A percentile compares a stretch with the other conserved stretches of the same genome.
phyloP scores from a whole-genome alignment of 2,113 vertebrate species.

The Neolamprologus falcicula region DNA sequence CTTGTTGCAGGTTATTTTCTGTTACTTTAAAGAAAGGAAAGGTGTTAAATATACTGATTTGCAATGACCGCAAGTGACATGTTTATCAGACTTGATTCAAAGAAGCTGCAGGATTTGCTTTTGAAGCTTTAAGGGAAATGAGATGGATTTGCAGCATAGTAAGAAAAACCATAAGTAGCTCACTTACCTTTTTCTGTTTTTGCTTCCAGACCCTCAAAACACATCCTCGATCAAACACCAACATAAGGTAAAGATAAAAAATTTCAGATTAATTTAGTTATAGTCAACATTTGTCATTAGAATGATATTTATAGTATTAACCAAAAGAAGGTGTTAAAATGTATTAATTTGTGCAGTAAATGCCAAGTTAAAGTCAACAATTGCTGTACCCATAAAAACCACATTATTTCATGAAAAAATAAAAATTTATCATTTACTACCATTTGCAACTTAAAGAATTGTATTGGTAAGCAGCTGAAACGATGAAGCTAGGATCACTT shows the following conservation, averaged over 20 bases:
- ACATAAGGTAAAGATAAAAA: not conserved
- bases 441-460: not conserved
- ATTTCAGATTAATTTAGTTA: not conserved
- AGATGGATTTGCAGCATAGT: not conserved
- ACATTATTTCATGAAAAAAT: not conserved
- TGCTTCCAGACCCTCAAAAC: not conserved
- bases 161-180: not conserved
- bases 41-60: not conserved
- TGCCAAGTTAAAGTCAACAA: not conserved
- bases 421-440: not conserved
- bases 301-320: not conserved
- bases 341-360: not conserved
- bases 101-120: not conserved
- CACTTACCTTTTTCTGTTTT: not conserved
- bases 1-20: not conserved
- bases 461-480: not conserved
- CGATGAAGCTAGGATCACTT: fast-evolving
- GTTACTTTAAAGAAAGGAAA: not conserved
- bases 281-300: not conserved
- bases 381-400: not conserved
- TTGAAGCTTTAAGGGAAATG: not conserved
- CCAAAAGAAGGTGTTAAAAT: not conserved
- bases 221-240: not conserved
- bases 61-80: not conserved
- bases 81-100: not conserved